These are phyloP conservation scores for Xiphophorus hellerii DNA, from an alignment of 2,113 vertebrate genomes.

Conservation along the genomic window DNA sequence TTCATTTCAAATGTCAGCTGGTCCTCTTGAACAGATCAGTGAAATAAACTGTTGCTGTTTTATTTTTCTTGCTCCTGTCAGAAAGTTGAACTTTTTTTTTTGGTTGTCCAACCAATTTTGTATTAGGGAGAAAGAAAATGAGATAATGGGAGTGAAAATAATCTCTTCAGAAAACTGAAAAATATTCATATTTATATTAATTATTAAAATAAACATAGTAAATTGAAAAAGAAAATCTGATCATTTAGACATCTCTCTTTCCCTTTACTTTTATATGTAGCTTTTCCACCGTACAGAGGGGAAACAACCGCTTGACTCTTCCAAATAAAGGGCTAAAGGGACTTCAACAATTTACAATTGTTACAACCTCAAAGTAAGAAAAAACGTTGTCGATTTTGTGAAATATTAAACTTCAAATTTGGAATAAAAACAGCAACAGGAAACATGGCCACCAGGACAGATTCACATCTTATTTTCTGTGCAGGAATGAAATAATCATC, in stretches of 20 bases:
- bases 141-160: too few relatives aligned
- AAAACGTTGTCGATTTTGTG: not conserved
- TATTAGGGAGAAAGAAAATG: too few relatives aligned
- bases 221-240: too few relatives aligned
- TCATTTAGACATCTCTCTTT: too few relatives aligned
- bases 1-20: constrained; percentile 43
- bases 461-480: too few relatives aligned
- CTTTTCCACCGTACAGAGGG: not conserved
- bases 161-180: too few relatives aligned
- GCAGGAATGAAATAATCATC: not conserved
- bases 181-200: too few relatives aligned
- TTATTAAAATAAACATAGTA: too few relatives aligned
- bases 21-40: not conserved
- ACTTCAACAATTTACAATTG: not conserved
- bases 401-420: not conserved
- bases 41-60: not conserved
- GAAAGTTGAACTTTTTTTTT: not conserved
- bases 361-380: not conserved
- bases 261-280: too few relatives aligned
- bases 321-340: not conserved
- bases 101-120: too few relatives aligned
- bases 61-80: not conserved
- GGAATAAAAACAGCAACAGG: too few relatives aligned
- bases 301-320: not conserved
- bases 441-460: too few relatives aligned